These are phyloP conservation scores for Chinchilla lanigera DNA, from an alignment of 2,113 vertebrate genomes.

Conservation along the genomic window DNA sequence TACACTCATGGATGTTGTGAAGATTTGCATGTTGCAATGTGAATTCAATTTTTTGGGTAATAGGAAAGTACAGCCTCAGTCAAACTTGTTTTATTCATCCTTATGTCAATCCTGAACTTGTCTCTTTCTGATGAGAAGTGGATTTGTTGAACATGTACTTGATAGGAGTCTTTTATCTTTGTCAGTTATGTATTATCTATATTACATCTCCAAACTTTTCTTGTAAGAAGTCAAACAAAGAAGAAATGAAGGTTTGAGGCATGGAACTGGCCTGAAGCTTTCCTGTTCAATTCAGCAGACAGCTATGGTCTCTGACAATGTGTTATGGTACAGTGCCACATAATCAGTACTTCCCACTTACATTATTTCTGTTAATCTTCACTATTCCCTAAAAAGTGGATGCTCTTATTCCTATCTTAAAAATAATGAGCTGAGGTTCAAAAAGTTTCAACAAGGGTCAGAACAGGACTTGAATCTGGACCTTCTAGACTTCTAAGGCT, in stretches of 20 bases:
- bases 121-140: background rate
- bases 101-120: background rate
- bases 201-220: background rate
- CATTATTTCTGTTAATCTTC: slow-evolving; percentile 14
- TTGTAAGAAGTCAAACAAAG: background rate
- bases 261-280: background rate
- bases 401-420: slow-evolving; percentile 52
- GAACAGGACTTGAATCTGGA: background rate
- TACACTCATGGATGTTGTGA: background rate
- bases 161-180: background rate
- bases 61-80: background rate
- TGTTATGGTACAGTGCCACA: background rate
- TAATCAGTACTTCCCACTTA: slow-evolving; percentile 32
- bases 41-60: background rate
- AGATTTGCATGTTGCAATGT: background rate
- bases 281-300: background rate
- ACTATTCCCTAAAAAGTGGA: background rate
- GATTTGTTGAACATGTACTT: background rate
- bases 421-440: slow-evolving; percentile 17
- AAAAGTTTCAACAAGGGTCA: background rate
- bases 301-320: slow-evolving; percentile 4
- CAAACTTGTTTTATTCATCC: background rate
- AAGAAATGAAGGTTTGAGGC: background rate
- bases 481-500: background rate
- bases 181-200: background rate